Conservation (phyloP, 2,888 invertebrate species). For the Himalopsyche japonica region DNA sequence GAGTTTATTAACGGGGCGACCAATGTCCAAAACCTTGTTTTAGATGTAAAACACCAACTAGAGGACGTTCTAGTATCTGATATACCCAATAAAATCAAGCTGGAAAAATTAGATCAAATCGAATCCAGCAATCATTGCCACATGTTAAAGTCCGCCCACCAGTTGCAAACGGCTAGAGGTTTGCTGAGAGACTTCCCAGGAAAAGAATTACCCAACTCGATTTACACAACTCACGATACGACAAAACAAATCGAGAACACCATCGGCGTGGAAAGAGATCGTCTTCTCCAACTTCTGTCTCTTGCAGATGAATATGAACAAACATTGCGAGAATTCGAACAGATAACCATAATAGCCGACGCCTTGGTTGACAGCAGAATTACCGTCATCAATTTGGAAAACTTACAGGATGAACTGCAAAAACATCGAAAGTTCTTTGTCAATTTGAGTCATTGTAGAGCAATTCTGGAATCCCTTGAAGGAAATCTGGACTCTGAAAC, state of each 20-base stretch:
- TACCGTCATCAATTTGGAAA: constrained; percentile 73
- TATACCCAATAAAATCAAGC: constrained; percentile 66
- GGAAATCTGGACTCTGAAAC: constrained; percentile 82
- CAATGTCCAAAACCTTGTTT: constrained; percentile 59
- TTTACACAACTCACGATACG: constrained; percentile 68
- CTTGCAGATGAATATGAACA: constrained; percentile 87
- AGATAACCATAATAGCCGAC: constrained; percentile 84
- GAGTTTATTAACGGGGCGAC: constrained; percentile 69
- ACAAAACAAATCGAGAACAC: constrained; percentile 71
- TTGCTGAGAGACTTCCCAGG: constrained; percentile 72
- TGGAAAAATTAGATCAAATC: constrained; percentile 70
- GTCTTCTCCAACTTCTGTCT: constrained; percentile 72
- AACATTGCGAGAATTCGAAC: constrained; percentile 82
- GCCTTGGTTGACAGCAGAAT: constrained; percentile 78
- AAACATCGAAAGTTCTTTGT: constrained; percentile 88
- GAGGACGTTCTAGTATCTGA: constrained; percentile 65
- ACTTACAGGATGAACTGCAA: constrained; percentile 87
- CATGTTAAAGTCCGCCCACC: constrained; percentile 62
- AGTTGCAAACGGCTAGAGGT: constrained; percentile 65
- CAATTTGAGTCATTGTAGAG: constrained; percentile 83
- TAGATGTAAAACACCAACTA: constrained; percentile 57
- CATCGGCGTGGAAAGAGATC: constrained; percentile 73
- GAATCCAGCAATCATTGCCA: constrained; percentile 69
- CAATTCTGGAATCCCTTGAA: constrained; percentile 83
- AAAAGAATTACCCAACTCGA: constrained; percentile 68